Conservation (phyloP, 2,113 vertebrate species). For the Erythrocebus patas region DNA sequence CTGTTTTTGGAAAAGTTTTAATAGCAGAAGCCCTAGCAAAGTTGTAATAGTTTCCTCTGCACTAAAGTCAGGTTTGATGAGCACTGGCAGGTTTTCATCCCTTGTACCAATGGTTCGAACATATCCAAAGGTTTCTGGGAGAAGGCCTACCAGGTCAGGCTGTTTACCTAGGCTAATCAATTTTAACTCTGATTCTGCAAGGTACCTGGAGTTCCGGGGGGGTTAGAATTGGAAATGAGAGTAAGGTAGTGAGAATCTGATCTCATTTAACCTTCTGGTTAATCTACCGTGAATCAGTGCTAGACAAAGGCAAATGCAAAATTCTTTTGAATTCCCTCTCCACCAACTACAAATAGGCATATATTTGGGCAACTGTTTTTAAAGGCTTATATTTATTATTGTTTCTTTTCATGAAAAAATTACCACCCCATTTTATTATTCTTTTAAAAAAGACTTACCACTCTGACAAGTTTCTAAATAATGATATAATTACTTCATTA, state of each 20-base stretch:
- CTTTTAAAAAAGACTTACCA: conserved; percentile 50
- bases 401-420: conserved; percentile 35
- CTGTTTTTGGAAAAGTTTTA: conserved; percentile 48
- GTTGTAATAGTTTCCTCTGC: background rate
- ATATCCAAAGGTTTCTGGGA: background rate
- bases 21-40: conserved; percentile 4
- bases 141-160: background rate
- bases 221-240: background rate
- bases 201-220: background rate
- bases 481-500: conserved; percentile 76
- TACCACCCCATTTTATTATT: conserved; percentile 32
- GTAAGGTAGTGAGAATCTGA: background rate
- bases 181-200: background rate
- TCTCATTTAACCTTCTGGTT: conserved; percentile 16
- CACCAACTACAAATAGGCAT: background rate
- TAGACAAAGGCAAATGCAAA: background rate
- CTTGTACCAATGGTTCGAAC: background rate
- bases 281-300: background rate
- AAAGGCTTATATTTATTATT: background rate
- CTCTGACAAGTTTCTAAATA: conserved; percentile 61
- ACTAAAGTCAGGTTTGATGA: background rate
- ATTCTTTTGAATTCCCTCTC: background rate
- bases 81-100: background rate
- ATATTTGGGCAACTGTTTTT: background rate
- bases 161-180: background rate